A percentile compares a stretch with the other conserved stretches of the same genome.
Evolutionary conservation across 2,888 invertebrate species (phyloP).

Genomic region (Lymantria monacha): DNA sequence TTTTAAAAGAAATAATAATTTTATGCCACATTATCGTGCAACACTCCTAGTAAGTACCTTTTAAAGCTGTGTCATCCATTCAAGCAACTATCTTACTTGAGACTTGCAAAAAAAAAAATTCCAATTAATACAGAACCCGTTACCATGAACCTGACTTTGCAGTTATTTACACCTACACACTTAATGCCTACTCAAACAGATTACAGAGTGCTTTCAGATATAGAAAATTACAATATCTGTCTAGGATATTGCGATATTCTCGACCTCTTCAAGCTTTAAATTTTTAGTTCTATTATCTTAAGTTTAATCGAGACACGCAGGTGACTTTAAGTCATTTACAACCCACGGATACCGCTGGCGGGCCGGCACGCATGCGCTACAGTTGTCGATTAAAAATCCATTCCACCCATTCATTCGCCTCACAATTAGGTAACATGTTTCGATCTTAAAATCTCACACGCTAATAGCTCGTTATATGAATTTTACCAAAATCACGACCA

Average conservation of each 20-base stretch:
- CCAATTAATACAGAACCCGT: neutral
- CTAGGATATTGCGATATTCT: no score
- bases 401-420: constrained; percentile 46
- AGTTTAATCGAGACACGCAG: neutral
- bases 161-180: neutral
- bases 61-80: neutral
- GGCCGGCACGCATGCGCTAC: constrained; percentile 49
- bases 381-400: constrained; percentile 41
- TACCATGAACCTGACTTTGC: constrained; percentile 7
- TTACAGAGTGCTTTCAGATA: neutral
- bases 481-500: neutral
- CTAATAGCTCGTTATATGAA: constrained; percentile 1
- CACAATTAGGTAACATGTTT: constrained; percentile 41
- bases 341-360: constrained; percentile 21
- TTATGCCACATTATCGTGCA: no score
- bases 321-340: neutral
- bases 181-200: neutral
- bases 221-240: no score
- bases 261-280: neutral
- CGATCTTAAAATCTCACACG: constrained; percentile 28
- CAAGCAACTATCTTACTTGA: no score
- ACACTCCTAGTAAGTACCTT: no score
- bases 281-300: neutral
- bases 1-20: no score
- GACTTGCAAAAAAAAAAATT: neutral